Base-by-base conservation (phyloP, 2,888 invertebrate species). In the Drosophila ustulata region DNA sequence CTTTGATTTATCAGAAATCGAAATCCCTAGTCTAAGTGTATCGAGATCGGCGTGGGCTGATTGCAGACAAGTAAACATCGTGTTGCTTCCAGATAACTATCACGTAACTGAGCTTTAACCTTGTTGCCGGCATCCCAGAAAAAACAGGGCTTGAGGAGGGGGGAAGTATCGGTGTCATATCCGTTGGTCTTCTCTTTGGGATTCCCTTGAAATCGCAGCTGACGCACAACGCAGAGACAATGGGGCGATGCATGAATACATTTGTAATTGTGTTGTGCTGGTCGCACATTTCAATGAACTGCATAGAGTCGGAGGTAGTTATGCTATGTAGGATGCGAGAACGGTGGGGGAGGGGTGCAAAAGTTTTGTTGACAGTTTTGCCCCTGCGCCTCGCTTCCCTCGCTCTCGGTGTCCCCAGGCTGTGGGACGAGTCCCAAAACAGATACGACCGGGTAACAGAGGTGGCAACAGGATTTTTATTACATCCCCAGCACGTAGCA, bases 31-130 rank as follows among this genome's bases (percentile, higher is more conserved):
- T 8, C 13, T 13, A 4, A 6, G 30, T 9, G 2, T 23, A n/a
- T 9, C n/a, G 25, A 34, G 25, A 55, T 23, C 5, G n/a, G 9
- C 13, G 26, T 8, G 39, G 3, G 9, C n/a, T 49, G 26, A 11
- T 49, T 49, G n/a, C 9, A 13, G 71, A 55, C 41, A 32, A 47
- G 47, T 32, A 34, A 67, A 41, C 58, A 66, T 39, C 57, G 41
- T 37, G 30, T 25, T 52, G 30, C 26, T 47, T 34, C 9, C 9
- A 55, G 7, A 45, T 67, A 45, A 56, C 34, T 58, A 75, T 73
- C 88, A 86, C 86, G 86, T 77, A 80, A 56, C 75, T 70, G 71
- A 80, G 78, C 71, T 86, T 86, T 86, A 72, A 77, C 86, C 83
- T 88, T 88, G 73, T 71, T 75, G 53, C 43, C 64, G 53, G 64